Conservation (phyloP, 2,113 vertebrate species). For the Pelobates fuscus region DNA sequence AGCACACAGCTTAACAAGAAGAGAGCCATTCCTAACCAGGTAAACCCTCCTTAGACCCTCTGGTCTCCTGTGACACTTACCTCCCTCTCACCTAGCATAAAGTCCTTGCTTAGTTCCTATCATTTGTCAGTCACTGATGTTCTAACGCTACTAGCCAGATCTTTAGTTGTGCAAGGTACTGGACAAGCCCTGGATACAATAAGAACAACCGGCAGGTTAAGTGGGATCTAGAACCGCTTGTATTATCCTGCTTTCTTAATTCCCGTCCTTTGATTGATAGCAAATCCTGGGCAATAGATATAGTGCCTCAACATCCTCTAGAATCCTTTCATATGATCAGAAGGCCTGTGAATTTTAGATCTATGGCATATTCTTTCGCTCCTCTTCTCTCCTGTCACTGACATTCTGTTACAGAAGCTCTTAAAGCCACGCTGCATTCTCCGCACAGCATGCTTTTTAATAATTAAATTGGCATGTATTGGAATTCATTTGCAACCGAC, state of each 20-base stretch:
- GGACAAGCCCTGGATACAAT: no score
- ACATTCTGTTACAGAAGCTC: neutral
- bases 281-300: no score
- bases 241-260: no score
- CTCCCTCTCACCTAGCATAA: neutral
- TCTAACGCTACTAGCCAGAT: no score
- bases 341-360: no score
- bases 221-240: no score
- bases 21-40: constrained; percentile 91
- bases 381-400: constrained; percentile 9
- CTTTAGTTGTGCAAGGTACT: no score
- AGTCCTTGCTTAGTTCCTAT: neutral
- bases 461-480: constrained; percentile 48
- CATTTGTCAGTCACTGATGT: no score
- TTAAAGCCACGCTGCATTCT: constrained; percentile 8
- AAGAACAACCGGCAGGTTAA: no score
- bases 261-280: no score
- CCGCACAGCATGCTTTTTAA: constrained; percentile 54
- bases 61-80: neutral
- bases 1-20: constrained; percentile 90
- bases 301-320: no score
- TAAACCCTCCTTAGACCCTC: constrained; percentile 56
- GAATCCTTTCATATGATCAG: no score
- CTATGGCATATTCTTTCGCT: neutral
- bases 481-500: constrained; percentile 48